A percentile compares a stretch with the other conserved stretches of the same genome.
Evolutionary conservation across 2,797 vertebrate genomes (phyloP).

Genomic region (Lacerta viridis): DNA sequence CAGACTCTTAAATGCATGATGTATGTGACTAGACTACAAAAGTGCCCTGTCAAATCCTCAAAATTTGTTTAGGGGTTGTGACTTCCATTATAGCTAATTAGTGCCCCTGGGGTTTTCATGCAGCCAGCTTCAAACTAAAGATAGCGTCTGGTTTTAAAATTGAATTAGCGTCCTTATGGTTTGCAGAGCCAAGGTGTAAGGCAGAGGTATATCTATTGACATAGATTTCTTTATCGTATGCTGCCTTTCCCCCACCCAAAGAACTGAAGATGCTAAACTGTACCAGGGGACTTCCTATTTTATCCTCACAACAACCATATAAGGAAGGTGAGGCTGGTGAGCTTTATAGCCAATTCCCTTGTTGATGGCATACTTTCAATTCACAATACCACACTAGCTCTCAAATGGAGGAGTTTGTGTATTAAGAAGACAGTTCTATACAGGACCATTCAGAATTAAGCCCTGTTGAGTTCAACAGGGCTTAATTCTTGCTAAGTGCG

Average conservation of each 20-base stretch:
- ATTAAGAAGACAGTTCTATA: neutral
- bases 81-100: slow-evolving; percentile 46
- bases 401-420: neutral
- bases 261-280: neutral
- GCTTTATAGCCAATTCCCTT: neutral
- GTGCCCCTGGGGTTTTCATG: slow-evolving; percentile 30
- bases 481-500: too few species aligned
- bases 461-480: too few species aligned
- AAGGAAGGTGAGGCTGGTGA: neutral
- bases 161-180: slow-evolving; percentile 21
- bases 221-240: neutral
- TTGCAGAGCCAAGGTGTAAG: slow-evolving; percentile 21
- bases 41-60: slow-evolving; percentile 33
- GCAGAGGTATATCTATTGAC: neutral
- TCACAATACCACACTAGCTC: neutral
- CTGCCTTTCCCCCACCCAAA: neutral
- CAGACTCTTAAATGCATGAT: slow-evolving; percentile 34
- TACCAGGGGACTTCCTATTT: neutral
- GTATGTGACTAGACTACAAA: slow-evolving; percentile 43
- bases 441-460: too few species aligned
- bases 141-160: slow-evolving; percentile 42
- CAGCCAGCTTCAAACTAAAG: slow-evolving; percentile 35
- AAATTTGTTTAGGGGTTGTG: slow-evolving; percentile 39
- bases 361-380: neutral
- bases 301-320: slow-evolving; percentile 1